phyloP scores from a whole-genome alignment of 1,140 invertebrate species.

The Eubasilissa regina region DNA sequence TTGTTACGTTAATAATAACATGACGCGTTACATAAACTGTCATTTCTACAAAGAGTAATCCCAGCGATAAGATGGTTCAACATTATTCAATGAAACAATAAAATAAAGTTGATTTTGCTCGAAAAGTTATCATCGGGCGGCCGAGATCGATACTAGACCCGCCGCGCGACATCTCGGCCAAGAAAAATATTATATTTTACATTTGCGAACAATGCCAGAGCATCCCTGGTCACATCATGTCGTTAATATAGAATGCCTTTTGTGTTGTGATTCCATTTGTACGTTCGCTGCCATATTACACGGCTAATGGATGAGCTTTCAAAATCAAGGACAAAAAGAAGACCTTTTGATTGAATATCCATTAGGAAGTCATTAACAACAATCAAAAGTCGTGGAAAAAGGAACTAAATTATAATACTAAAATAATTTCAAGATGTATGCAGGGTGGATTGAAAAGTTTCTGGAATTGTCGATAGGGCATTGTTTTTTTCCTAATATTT shows the following conservation, averaged over 20 bases:
- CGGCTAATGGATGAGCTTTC: constrained; percentile 1
- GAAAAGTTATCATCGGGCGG: constrained; percentile 45
- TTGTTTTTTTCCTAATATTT: no score
- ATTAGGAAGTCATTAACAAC: no score
- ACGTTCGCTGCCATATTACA: neutral
- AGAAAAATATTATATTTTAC: constrained; percentile 46
- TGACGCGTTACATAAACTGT: no score
- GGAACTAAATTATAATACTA: no score
- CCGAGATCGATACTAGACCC: constrained; percentile 54
- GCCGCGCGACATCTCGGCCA: constrained; percentile 56
- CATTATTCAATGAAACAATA: constrained; percentile 52
- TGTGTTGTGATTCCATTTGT: constrained; percentile 31
- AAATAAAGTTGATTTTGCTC: constrained; percentile 51
- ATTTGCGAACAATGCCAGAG: constrained; percentile 42
- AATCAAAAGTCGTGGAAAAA: no score
- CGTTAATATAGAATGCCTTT: constrained; percentile 39
- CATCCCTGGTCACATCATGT: constrained; percentile 49
- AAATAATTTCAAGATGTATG: no score
- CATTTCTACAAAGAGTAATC: neutral
- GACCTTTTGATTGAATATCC: constrained; percentile 24
- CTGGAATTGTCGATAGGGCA: no score
- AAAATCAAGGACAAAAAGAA: constrained; percentile 1
- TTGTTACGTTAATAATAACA: no score
- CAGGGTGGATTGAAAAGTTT: no score
- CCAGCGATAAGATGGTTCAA: neutral